Evolutionary conservation across 2,888 invertebrate species (phyloP).

Genomic region (Megalurothrips usitatus): DNA sequence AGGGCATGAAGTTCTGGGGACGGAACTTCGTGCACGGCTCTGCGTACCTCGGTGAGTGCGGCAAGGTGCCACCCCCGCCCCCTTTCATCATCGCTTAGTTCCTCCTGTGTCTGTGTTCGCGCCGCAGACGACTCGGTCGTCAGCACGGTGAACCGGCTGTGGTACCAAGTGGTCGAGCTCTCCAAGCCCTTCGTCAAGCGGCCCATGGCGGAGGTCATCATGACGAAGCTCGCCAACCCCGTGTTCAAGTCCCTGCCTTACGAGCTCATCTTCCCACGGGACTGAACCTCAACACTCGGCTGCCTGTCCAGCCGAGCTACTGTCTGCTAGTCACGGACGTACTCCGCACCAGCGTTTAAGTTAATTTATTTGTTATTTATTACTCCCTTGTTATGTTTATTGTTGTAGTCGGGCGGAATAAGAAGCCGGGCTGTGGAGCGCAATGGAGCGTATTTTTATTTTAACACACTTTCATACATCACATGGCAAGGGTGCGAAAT

Average conservation of each 20-base stretch:
- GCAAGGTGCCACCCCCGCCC: not conserved
- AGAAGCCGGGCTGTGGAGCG: no score
- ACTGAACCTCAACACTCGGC: not conserved
- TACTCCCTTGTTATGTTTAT: not conserved
- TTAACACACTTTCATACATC: not conserved
- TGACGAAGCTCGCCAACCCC: not conserved
- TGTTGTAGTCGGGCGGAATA: no score
- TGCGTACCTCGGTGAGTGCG: not conserved
- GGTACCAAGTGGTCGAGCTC: not conserved
- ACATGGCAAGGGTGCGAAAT: not conserved
- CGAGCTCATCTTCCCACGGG: not conserved
- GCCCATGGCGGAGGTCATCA: not conserved
- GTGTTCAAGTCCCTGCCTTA: not conserved
- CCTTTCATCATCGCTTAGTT: not conserved
- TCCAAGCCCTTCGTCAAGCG: not conserved
- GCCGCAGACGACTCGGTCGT: not conserved
- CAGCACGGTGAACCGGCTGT: not conserved
- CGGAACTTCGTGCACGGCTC: not conserved
- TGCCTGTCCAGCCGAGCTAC: not conserved
- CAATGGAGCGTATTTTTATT: conserved; percentile 2
- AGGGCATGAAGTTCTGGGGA: not conserved
- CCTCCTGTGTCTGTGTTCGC: not conserved
- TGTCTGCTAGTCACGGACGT: not conserved
- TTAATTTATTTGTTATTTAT: not conserved
- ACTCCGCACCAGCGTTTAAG: not conserved